phyloP scores from a whole-genome alignment of 2,888 invertebrate species.

The Maniola hyperantus region DNA sequence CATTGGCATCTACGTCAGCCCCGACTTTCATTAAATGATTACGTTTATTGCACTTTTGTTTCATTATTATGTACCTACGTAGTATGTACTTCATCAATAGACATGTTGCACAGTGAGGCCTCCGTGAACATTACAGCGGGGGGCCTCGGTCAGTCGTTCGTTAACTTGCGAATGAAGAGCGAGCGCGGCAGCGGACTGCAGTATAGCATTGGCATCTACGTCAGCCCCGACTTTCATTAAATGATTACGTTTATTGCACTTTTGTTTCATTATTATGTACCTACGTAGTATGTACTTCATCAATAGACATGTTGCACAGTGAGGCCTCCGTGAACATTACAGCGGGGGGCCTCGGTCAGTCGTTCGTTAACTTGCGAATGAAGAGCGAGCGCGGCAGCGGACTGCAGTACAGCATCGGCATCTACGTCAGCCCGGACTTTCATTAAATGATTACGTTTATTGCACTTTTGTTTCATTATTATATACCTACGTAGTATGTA shows the following conservation, averaged over 20 bases:
- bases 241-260: constrained; percentile 1
- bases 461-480: not conserved
- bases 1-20: constrained; percentile 60
- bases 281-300: too few relatives aligned
- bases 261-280: not conserved
- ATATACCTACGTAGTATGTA: not conserved
- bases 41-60: not conserved
- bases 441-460: constrained; percentile 32
- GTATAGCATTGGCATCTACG: constrained; percentile 67
- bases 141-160: constrained; percentile 64
- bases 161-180: constrained; percentile 70
- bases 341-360: constrained; percentile 65
- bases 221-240: constrained; percentile 45
- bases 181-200: constrained; percentile 60
- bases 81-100: too few relatives aligned
- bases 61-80: not conserved
- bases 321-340: constrained; percentile 68
- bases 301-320: constrained; percentile 61
- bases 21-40: constrained; percentile 41
- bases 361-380: constrained; percentile 66
- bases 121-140: constrained; percentile 72
- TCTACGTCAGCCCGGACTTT: constrained; percentile 53
- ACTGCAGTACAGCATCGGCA: constrained; percentile 61
- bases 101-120: constrained; percentile 59
- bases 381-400: constrained; percentile 69